Evolutionary conservation across 2,888 invertebrate species (phyloP).

Genomic region (Nezara viridula): DNA sequence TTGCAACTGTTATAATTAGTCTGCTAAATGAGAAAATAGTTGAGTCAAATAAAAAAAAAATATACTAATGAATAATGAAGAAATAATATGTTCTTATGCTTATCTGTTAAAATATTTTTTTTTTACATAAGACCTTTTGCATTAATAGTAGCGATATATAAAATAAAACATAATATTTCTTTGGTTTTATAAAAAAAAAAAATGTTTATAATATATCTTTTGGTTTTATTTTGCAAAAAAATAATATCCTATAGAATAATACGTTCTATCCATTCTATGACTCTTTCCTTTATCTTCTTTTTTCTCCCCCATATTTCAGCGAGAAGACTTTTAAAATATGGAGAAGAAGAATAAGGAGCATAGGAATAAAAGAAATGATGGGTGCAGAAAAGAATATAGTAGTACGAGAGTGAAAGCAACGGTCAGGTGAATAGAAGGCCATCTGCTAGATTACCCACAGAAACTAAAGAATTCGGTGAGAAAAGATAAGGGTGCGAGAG

Average conservation of each 20-base stretch:
- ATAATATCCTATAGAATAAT: background rate
- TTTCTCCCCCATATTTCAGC: background rate
- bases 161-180: too few relatives aligned
- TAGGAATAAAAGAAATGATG: background rate
- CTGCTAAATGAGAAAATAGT: too few relatives aligned
- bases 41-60: too few relatives aligned
- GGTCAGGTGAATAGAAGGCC: background rate
- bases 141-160: too few relatives aligned
- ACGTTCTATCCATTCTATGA: background rate
- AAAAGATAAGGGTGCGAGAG: background rate
- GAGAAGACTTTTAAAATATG: background rate
- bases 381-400: background rate
- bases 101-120: too few relatives aligned
- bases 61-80: too few relatives aligned
- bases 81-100: too few relatives aligned
- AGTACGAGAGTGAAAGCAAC: background rate
- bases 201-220: too few relatives aligned
- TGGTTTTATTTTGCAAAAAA: too few relatives aligned
- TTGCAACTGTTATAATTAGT: too few relatives aligned
- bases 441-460: constrained; percentile 19
- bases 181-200: too few relatives aligned
- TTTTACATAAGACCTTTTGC: too few relatives aligned
- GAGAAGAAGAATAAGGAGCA: background rate
- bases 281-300: background rate
- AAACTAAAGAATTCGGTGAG: background rate